These are phyloP conservation scores for Mycteria americana DNA, from an alignment of 2,797 vertebrate species.

Conservation along the genomic window DNA sequence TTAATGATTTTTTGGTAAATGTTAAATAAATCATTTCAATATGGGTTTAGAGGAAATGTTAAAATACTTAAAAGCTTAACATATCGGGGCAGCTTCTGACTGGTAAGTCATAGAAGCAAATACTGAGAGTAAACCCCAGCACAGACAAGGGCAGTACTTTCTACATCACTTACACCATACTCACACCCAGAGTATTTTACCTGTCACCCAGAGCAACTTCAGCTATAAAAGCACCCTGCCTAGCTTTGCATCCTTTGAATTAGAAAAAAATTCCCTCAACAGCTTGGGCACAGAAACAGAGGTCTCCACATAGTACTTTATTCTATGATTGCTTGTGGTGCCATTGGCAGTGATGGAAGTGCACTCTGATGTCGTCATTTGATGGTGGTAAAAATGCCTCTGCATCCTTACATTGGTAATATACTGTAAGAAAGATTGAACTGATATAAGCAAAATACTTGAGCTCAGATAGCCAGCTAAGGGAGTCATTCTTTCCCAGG, in stretches of 20 bases:
- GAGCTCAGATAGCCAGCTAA: neutral
- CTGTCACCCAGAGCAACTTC: neutral
- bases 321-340: neutral
- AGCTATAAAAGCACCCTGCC: neutral
- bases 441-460: neutral
- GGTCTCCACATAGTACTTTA: neutral
- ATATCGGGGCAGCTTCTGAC: neutral
- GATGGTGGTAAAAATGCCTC: neutral
- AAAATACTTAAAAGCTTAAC: neutral
- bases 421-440: neutral
- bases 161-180: neutral
- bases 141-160: neutral
- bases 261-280: neutral
- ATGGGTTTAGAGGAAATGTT: neutral
- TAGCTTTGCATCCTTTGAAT: neutral
- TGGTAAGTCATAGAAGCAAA: neutral
- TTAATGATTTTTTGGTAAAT: neutral
- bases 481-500: neutral
- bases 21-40: neutral
- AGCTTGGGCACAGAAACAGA: neutral
- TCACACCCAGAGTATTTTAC: neutral
- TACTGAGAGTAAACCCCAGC: neutral
- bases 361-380: neutral
- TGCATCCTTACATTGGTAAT: neutral
- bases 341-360: neutral